A percentile compares a stretch with the other conserved stretches of the same genome.
phyloP scores from a whole-genome alignment of 2,888 invertebrate species.

The Oxystoma pomonae region DNA sequence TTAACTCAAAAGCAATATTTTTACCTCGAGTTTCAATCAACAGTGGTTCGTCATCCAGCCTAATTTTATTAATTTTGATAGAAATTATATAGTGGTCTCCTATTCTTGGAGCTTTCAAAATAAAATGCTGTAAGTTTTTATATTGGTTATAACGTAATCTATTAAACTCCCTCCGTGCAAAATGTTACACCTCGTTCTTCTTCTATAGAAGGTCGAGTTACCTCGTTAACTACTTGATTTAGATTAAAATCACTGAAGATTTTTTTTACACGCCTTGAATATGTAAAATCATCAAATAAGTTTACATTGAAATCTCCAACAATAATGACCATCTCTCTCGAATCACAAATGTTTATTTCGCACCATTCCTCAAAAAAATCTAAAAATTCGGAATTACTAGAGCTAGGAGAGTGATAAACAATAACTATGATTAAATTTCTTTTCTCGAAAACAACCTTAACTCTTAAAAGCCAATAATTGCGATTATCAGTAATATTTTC shows the following conservation, averaged over 20 bases:
- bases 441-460: not conserved
- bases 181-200: too few species aligned
- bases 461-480: not conserved
- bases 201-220: too few species aligned
- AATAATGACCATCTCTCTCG: not conserved
- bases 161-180: not conserved
- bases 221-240: not conserved
- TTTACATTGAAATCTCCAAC: not conserved
- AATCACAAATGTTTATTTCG: not conserved
- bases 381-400: not conserved
- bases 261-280: not conserved
- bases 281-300: not conserved
- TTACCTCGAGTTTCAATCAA: not conserved
- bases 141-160: not conserved
- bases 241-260: not conserved
- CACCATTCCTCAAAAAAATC: not conserved
- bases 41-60: not conserved
- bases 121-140: not conserved
- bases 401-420: not conserved
- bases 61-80: not conserved
- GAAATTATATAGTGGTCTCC: not conserved
- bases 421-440: not conserved
- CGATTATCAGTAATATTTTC: not conserved
- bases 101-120: not conserved
- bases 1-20: not conserved